These are phyloP conservation scores for Circaetus cinerascens DNA, from an alignment of 2,113 vertebrate genomes.

Conservation along the genomic window DNA sequence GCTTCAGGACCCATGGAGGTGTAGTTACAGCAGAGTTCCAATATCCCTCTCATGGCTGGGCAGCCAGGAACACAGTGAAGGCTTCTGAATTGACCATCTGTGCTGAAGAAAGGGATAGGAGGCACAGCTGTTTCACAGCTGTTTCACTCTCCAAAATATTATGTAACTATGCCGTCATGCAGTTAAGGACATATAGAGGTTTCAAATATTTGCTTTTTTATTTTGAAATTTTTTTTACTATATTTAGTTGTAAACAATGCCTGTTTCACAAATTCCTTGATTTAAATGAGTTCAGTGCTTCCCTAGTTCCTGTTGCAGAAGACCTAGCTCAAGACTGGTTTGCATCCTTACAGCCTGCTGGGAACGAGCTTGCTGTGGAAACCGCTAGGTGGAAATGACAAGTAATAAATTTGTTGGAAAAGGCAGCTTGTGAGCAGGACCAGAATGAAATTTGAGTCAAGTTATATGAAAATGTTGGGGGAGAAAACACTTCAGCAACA, in stretches of 20 bases:
- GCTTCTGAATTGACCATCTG: not conserved
- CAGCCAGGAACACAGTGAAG: not conserved
- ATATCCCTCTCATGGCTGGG: not conserved
- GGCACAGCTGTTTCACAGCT: not conserved
- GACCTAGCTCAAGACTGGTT: not conserved
- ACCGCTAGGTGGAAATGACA: not conserved
- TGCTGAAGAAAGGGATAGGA: not conserved
- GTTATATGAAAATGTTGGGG: not conserved
- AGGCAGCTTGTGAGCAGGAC: not conserved
- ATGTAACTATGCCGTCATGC: not conserved
- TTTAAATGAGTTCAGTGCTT: not conserved
- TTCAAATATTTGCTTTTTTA: not conserved
- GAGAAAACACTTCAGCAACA: not conserved
- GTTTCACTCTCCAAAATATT: not conserved
- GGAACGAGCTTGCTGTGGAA: not conserved
- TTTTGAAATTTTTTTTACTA: not conserved
- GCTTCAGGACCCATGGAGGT: not conserved
- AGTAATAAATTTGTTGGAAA: not conserved
- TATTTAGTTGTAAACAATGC: not conserved
- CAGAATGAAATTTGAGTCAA: slow-evolving; percentile 13
- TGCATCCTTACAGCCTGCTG: not conserved
- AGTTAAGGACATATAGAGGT: not conserved
- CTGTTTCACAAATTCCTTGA: not conserved
- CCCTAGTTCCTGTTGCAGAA: not conserved
- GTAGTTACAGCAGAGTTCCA: not conserved